Evolutionary conservation across 2,113 vertebrate species (phyloP), one percentile per base, ranked within the genome.

Genomic region (Pluvialis apricaria): DNA sequence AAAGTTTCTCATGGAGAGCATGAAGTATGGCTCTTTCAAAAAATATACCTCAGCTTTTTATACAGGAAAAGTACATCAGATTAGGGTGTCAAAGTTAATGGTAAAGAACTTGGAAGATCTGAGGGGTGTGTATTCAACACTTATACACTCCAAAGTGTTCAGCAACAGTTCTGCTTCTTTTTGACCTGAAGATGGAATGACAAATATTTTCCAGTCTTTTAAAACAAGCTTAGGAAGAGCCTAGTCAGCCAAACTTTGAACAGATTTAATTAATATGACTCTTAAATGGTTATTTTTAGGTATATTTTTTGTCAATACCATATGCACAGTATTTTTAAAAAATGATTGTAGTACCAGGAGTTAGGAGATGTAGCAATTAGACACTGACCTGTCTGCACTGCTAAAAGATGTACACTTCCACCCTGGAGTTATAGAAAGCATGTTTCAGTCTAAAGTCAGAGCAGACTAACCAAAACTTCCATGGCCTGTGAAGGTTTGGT

Each of bases 251-350:
- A 77, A 81, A 52, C 24, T 70, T 77, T 68, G 38, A 57, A 68
- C 25, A 94, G 52, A 82, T 91, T 91, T 94, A 93, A 94, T 96
- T 78, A 94, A 92, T 54, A 66, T 47, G 73, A 94, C 25, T 95
- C 79, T 83, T 80, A 84, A 92, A 57, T 85, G 3, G 86, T 94
- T 95, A 20, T 65, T 93, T 92, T 71, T 90, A 38, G 47, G 25
- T 13, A 65, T 25, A 20, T 8, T 66, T 8, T 86, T 64, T 96
- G 29, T 85, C 81, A 95, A 78, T 83, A 69, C 2, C 42, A 90
- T 62, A 93, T 73, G 47, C 69, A 75, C 25, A 68, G 28, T 87
- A 45, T 80, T 88, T 88, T 24, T 26, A 19, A 95, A 57, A 52
- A 84, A 6, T 54, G 77, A 82, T 86, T 94, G 71, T 31, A 78